Percentiles rank a stretch among this genome's conserved stretches.
phyloP scores from a whole-genome alignment of 2,113 vertebrate species.

The Cyprinodon tularosa region DNA sequence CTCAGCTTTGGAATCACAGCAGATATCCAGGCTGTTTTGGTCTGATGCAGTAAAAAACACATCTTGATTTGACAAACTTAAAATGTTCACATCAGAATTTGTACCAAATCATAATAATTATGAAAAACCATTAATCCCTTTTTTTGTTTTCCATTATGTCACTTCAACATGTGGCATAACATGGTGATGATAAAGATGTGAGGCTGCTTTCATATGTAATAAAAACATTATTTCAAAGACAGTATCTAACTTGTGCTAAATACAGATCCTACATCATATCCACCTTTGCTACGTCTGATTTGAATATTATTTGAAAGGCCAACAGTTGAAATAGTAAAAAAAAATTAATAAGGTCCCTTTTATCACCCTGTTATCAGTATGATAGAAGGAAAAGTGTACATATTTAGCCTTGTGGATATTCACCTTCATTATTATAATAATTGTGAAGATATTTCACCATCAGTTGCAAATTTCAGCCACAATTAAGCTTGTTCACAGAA shows the following conservation, averaged over 20 bases:
- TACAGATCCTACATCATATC: too few relatives aligned
- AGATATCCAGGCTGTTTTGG: conserved; percentile 1
- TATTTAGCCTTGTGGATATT: too few relatives aligned
- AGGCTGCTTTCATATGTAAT: too few relatives aligned
- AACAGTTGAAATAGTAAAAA: too few relatives aligned
- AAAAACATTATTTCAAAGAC: too few relatives aligned
- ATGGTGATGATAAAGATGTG: too few relatives aligned
- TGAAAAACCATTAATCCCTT: background rate
- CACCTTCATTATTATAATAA: too few relatives aligned
- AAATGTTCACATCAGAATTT: background rate
- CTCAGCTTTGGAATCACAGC: conserved; percentile 70
- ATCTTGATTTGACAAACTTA: background rate
- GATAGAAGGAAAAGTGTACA: background rate
- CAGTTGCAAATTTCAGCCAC: background rate
- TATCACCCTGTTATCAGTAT: background rate
- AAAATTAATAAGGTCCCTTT: background rate
- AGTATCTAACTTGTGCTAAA: too few relatives aligned
- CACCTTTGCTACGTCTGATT: too few relatives aligned
- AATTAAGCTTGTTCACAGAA: background rate
- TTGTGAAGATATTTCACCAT: background rate
- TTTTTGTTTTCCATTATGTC: too few relatives aligned
- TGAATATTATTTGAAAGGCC: too few relatives aligned
- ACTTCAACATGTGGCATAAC: background rate
- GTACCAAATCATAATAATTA: too few relatives aligned
- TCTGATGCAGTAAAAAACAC: background rate